Conservation (phyloP, 1,140 invertebrate genomes). For the Drosophila nigrodunni region DNA sequence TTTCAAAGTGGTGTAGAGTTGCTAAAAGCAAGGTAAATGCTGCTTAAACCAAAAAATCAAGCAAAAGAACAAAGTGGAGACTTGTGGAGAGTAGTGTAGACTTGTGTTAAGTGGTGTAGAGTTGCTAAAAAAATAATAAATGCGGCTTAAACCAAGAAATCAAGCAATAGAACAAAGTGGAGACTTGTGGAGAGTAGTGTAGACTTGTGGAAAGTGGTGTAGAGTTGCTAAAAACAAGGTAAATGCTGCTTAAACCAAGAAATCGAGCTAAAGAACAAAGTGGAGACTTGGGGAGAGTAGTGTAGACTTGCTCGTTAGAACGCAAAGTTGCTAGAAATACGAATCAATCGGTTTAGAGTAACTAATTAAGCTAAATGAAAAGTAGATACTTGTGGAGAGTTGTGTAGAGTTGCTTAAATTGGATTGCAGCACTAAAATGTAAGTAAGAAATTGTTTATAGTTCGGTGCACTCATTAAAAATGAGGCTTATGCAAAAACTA, state of each 20-base stretch:
- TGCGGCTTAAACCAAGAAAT: no score
- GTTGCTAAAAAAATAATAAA: background rate
- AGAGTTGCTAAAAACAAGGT: background rate
- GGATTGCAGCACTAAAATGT: no score
- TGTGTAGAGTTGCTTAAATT: no score
- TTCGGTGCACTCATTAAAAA: background rate
- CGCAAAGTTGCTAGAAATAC: background rate
- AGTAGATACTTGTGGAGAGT: slow-evolving; percentile 9
- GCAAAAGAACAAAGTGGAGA: background rate
- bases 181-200: slow-evolving; percentile 5
- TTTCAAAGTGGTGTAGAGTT: slow-evolving; percentile 10
- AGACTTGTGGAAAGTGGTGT: background rate
- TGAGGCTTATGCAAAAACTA: background rate
- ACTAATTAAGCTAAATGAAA: no score
- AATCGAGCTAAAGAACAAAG: background rate
- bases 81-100: slow-evolving; percentile 12
- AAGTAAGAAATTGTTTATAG: no score
- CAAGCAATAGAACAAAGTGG: background rate
- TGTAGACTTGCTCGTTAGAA: background rate
- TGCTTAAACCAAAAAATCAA: background rate
- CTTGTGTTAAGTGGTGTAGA: slow-evolving; percentile 5
- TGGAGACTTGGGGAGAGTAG: slow-evolving; percentile 17
- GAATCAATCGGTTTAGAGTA: no score
- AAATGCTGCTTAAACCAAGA: background rate
- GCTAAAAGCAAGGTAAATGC: background rate